Evolutionary conservation across 2,888 invertebrate species (phyloP), one percentile per base, ranked within the genome.

Genomic region (Calameuta idolon): DNA sequence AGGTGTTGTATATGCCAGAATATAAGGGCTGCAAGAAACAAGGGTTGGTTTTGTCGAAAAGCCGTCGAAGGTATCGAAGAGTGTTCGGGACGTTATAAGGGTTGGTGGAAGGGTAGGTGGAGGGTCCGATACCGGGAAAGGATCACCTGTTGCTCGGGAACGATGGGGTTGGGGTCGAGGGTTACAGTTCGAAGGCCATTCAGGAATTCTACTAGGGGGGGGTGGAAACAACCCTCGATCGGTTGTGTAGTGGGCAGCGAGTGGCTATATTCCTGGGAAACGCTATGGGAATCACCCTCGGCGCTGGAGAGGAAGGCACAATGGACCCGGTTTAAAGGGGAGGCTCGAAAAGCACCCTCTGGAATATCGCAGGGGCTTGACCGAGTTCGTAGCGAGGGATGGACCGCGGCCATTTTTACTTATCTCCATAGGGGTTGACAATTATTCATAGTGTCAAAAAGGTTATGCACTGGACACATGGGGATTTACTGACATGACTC

Each of bases 141-240:
- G 87, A 90, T 91, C 88, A 89, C 88, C 91, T 91, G 91, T 91
- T 91, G 91, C 91, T 87, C 83, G 77, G 85, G 85, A 89, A 89
- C 87, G 90, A 90, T 90, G 89, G 90, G 91, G 91, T 90, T 89
- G 87, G 83, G 78, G 81, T 84, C 85, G 87, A 87, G 90, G 88
- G 87, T 88, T 88, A 87, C 87, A 85, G 86, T 89, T 90, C 89
- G 89, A 90, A 89, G 87, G 88, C 89, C 87, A 90, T 91, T 91
- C 90, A 88, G 87, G 86, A 89, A 88, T 89, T 86, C 87, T 55
- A 23, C 55, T 23, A 55, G 9, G 79, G 87, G 79, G 87, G 89
- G 88, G 87, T 86, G 84, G 87, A 87, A 87, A 83, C 87, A 85
- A 87, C 87, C 87, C 87, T 87, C 87, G 86, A 88, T 86, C 86